Conservation (phyloP, 2,888 invertebrate species). For the Platycheirus albimanus region DNA sequence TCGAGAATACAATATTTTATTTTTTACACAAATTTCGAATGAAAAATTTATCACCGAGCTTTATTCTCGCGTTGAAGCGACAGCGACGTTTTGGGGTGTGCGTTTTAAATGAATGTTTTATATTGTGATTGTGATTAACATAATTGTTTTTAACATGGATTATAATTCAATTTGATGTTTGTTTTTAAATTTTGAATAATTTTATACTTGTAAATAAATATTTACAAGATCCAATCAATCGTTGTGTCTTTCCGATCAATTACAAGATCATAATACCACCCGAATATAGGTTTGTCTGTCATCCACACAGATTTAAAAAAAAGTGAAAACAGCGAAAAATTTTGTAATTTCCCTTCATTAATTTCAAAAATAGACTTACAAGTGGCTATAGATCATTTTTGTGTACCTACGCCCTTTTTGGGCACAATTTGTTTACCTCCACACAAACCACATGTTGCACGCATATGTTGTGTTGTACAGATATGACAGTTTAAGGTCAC, state of each 20-base stretch:
- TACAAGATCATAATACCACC: constrained; percentile 2
- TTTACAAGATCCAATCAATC: constrained; percentile 15
- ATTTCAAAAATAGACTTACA: constrained; percentile 2
- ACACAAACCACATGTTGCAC: constrained; percentile 20
- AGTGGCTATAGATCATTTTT: neutral
- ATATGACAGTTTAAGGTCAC: constrained; percentile 62
- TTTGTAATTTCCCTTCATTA: constrained; percentile 12
- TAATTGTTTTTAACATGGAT: constrained; percentile 10
- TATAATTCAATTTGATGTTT: constrained; percentile 14
- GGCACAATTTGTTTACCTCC: neutral
- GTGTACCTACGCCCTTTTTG: constrained; percentile 13
- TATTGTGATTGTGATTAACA: neutral
- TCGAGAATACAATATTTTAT: neutral
- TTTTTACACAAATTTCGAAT: neutral
- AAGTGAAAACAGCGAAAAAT: constrained; percentile 1
- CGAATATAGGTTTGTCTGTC: constrained; percentile 6
- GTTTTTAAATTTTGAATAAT: constrained; percentile 15
- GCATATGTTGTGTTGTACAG: constrained; percentile 10
- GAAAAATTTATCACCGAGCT: constrained; percentile 20
- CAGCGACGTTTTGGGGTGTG: neutral
- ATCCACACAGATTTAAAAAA: neutral
- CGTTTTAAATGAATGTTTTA: neutral
- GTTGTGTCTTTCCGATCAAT: neutral
- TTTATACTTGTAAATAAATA: neutral
- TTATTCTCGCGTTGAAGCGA: too few species aligned